Evolutionary conservation across 2,113 vertebrate species (phyloP).

Genomic region (Rhynchopsitta pachyrhyncha): DNA sequence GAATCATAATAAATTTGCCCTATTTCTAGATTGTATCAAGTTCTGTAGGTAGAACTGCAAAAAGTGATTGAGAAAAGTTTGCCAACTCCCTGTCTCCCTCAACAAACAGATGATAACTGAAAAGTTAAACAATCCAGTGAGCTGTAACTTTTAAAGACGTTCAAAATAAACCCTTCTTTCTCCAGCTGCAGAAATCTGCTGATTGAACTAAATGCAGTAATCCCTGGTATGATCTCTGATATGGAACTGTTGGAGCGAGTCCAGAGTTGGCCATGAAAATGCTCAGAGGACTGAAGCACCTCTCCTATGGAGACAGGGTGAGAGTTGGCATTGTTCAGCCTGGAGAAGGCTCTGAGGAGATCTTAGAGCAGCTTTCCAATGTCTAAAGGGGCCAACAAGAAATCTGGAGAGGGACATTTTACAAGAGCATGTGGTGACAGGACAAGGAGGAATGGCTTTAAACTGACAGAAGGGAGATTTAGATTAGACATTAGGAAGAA

Average conservation of each 20-base stretch:
- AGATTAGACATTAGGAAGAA: not conserved
- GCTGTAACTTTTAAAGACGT: not conserved
- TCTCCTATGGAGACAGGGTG: not conserved
- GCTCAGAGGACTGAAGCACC: not conserved
- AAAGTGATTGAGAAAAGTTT: not conserved
- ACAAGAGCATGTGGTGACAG: not conserved
- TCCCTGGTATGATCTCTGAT: not conserved
- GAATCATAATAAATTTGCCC: not conserved
- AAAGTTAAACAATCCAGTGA: not conserved
- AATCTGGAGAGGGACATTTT: not conserved
- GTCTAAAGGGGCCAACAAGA: not conserved
- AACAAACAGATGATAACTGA: not conserved
- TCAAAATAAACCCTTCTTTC: not conserved
- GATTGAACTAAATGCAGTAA: not conserved
- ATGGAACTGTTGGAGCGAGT: not conserved
- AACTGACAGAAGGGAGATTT: not conserved
- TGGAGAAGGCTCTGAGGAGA: not conserved
- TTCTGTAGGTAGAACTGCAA: not conserved
- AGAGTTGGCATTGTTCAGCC: not conserved
- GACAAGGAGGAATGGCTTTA: not conserved
- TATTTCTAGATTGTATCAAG: not conserved
- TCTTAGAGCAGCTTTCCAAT: not conserved
- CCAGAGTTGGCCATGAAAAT: not conserved
- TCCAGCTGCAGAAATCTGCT: not conserved
- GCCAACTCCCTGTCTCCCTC: not conserved